These are phyloP conservation scores for Girardia tigrina DNA, from an alignment of 2,888 invertebrate species.

Conservation along the genomic window DNA sequence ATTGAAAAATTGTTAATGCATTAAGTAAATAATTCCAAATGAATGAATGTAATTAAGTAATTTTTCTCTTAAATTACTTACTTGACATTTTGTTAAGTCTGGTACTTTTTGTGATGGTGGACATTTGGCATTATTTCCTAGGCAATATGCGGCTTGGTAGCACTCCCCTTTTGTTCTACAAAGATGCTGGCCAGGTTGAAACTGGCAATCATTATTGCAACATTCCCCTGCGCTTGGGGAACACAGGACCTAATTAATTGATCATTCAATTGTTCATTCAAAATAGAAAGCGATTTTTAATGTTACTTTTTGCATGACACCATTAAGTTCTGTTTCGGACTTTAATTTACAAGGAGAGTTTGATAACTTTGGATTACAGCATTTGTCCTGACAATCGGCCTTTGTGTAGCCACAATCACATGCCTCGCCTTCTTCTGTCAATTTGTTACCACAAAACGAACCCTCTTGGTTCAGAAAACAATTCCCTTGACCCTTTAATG, in stretches of 20 bases:
- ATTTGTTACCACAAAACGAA: constrained; percentile 97
- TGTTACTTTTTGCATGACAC: too few relatives aligned
- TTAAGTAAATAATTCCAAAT: too few relatives aligned
- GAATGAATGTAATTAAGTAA: not conserved
- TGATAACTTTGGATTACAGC: constrained; percentile 55
- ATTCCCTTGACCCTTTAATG: constrained; percentile 28
- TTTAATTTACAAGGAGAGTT: constrained; percentile 36
- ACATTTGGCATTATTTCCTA: constrained; percentile 62
- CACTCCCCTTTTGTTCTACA: constrained; percentile 25
- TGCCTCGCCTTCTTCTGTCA: constrained; percentile 89
- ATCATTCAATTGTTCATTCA: not conserved
- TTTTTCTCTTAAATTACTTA: not conserved
- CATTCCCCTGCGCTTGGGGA: constrained; percentile 39
- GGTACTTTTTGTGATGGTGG: constrained; percentile 52
- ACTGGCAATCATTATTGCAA: constrained; percentile 35
- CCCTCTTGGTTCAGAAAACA: constrained; percentile 65
- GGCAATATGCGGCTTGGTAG: constrained; percentile 32
- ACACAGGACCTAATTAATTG: not conserved
- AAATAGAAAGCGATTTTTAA: too few relatives aligned
- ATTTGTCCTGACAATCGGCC: constrained; percentile 71
- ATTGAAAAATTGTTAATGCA: too few relatives aligned
- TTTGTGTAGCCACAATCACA: constrained; percentile 94
- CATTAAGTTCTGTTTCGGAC: constrained; percentile 25
- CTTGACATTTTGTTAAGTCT: constrained; percentile 17
- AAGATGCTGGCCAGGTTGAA: not conserved